Evolutionary conservation across 2,888 invertebrate species (phyloP).

Genomic region (Punctoribates punctum): DNA sequence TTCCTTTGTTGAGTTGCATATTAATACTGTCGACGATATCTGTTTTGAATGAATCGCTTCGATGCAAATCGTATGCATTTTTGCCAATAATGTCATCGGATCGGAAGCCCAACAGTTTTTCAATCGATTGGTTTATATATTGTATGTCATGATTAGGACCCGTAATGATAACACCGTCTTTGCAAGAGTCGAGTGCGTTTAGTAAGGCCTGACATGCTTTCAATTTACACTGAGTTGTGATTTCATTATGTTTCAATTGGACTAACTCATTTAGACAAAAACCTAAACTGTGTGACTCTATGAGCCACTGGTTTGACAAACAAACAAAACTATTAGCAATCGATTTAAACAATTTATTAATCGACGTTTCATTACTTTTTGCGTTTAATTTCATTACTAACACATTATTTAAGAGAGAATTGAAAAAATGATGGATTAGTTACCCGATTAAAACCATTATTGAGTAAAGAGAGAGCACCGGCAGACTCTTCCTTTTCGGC

Average conservation of each 20-base stretch:
- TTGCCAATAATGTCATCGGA: slow-evolving; percentile 63
- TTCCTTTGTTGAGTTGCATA: slow-evolving; percentile 54
- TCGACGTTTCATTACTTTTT: not conserved
- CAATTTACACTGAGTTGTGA: slow-evolving; percentile 69
- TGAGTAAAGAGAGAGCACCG: slow-evolving; percentile 69
- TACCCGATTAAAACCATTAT: slow-evolving; percentile 84
- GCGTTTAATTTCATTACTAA: no score
- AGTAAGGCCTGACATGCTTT: slow-evolving; percentile 75
- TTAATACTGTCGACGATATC: slow-evolving; percentile 53
- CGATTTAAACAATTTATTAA: not conserved
- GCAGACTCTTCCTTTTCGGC: slow-evolving; percentile 80
- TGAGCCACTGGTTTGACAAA: slow-evolving; percentile 54
- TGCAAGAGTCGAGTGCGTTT: slow-evolving; percentile 77
- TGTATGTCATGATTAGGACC: slow-evolving; percentile 78
- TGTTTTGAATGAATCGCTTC: slow-evolving; percentile 56
- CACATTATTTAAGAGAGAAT: not conserved
- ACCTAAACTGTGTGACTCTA: slow-evolving; percentile 59
- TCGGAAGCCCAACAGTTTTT: slow-evolving; percentile 72
- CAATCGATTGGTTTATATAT: slow-evolving; percentile 82
- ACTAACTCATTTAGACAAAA: slow-evolving; percentile 66
- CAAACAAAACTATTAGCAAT: not conserved
- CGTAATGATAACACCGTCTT: slow-evolving; percentile 81
- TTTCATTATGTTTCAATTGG: slow-evolving; percentile 73
- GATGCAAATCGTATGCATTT: slow-evolving; percentile 60
- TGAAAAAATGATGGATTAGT: slow-evolving; percentile 52